Conservation (phyloP, 2,113 vertebrate species). For the Heterochromis multidens region DNA sequence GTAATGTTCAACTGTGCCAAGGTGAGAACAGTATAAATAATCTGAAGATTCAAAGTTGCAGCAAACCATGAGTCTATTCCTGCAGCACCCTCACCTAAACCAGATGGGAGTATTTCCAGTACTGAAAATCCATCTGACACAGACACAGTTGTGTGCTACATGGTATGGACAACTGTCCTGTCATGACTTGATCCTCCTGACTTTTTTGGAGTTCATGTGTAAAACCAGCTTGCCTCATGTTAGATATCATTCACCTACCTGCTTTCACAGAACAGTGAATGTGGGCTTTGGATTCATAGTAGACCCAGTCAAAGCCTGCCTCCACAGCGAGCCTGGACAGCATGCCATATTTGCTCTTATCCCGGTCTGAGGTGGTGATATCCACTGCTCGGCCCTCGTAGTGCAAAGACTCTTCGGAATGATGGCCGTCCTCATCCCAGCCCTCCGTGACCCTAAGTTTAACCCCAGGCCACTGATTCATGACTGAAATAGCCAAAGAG, state of each 20-base stretch:
- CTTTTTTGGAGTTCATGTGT: neutral
- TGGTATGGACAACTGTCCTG: neutral
- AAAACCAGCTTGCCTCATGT: neutral
- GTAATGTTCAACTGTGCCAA: no score
- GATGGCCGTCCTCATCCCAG: constrained; percentile 98
- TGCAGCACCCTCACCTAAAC: no score
- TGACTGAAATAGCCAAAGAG: constrained; percentile 95
- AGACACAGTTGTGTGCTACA: no score
- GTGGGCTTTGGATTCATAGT: constrained; percentile 96
- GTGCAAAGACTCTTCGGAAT: constrained; percentile 92
- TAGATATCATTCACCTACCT: constrained; percentile 74
- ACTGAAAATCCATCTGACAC: no score
- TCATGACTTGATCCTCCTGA: neutral
- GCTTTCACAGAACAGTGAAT: constrained; percentile 98
- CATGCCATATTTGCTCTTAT: constrained; percentile 96
- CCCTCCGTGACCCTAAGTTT: constrained; percentile 95
- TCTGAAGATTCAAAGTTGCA: no score
- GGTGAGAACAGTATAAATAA: no score
- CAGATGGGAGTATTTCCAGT: no score
- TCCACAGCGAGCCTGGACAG: constrained; percentile 94
- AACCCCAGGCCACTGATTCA: constrained; percentile 98
- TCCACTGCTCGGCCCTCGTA: constrained; percentile 95
- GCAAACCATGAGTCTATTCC: no score
- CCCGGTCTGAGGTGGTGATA: constrained; percentile 95
- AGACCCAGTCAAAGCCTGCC: constrained; percentile 96